Evolutionary conservation across 2,113 vertebrate species (phyloP).

Genomic region (Pyrgilauda ruficollis): DNA sequence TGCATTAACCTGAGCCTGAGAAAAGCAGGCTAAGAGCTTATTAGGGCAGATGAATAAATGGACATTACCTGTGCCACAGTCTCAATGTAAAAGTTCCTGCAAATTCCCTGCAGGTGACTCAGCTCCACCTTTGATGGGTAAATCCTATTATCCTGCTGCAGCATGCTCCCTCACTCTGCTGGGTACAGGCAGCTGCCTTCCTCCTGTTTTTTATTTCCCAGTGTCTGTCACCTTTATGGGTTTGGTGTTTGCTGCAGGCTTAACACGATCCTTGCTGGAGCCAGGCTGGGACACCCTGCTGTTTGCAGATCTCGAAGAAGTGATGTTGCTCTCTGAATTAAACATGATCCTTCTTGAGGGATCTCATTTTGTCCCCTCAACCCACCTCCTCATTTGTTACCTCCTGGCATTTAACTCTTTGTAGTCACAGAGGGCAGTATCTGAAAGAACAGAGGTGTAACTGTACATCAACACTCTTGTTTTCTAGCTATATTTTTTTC

Average conservation of each 20-base stretch:
- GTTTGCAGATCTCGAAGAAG: not conserved
- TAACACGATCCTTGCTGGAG: not conserved
- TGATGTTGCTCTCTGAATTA: not conserved
- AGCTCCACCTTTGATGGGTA: not conserved
- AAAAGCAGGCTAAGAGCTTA: not conserved
- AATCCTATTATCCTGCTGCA: not conserved
- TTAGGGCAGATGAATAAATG: not conserved
- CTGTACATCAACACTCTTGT: not conserved
- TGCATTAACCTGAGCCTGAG: not conserved
- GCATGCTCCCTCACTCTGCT: not conserved
- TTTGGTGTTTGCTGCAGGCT: conserved; percentile 2
- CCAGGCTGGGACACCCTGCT: not conserved
- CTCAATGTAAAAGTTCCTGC: not conserved
- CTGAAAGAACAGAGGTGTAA: not conserved
- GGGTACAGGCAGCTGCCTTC: not conserved
- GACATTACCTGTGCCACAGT: not conserved
- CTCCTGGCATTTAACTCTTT: not conserved
- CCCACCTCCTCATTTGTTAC: not conserved
- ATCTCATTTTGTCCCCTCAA: not conserved
- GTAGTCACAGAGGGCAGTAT: not conserved
- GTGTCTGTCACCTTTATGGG: not conserved
- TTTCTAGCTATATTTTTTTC: not conserved
- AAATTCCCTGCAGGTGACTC: not conserved
- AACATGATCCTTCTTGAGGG: not conserved
- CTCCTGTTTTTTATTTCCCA: not conserved